Percentiles rank a stretch among this genome's conserved stretches.
Conservation (phyloP, 2,797 vertebrate genomes). For the Hydrophis major region DNA sequence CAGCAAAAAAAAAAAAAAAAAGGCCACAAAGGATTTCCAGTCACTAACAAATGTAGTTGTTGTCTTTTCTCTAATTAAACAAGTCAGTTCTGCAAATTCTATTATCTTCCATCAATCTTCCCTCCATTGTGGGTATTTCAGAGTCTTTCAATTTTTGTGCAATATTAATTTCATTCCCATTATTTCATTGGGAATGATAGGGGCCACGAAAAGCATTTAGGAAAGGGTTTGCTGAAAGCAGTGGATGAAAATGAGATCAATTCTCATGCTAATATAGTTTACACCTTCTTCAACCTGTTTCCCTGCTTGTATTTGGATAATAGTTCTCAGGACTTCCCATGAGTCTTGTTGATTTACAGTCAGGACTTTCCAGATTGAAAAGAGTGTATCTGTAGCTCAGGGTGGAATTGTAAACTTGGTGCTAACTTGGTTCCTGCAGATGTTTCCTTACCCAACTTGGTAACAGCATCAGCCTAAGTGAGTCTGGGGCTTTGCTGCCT, state of each 20-base stretch:
- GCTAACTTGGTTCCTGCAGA: not conserved
- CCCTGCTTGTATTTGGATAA: not conserved
- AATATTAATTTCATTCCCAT: not conserved
- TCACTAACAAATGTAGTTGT: not conserved
- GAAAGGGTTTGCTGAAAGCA: not conserved
- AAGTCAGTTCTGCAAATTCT: not conserved
- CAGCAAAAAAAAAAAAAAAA: not conserved
- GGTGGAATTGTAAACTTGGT: not conserved
- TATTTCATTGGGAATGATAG: not conserved
- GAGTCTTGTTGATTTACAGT: not conserved
- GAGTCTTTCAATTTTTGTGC: not conserved
- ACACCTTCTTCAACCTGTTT: not conserved
- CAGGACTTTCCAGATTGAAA: not conserved
- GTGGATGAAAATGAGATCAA: not conserved
- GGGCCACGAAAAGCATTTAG: not conserved
- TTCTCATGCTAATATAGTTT: not conserved
- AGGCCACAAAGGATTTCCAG: not conserved
- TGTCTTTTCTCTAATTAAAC: not conserved
- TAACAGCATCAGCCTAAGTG: not conserved
- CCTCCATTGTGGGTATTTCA: not conserved
- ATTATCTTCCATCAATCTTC: not conserved
- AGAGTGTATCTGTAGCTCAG: not conserved
- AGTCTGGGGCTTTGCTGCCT: not conserved
- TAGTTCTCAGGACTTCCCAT: not conserved
- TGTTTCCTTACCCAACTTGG: not conserved